These are phyloP conservation scores for Philantomba maxwellii DNA, from an alignment of 2,113 vertebrate genomes.

Conservation along the genomic window DNA sequence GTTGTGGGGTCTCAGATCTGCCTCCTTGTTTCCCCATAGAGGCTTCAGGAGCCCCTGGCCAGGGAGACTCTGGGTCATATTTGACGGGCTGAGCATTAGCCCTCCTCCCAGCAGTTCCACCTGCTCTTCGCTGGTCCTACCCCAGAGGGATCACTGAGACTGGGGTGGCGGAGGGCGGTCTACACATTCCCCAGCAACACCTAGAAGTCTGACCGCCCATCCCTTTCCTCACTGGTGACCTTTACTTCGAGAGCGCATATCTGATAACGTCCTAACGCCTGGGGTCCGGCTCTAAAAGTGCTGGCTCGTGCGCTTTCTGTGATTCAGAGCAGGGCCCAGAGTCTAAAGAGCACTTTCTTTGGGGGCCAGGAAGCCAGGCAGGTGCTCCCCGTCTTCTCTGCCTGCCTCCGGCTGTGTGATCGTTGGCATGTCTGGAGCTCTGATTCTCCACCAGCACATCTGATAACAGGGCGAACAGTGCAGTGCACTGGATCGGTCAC, in stretches of 20 bases:
- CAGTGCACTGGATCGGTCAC: rapidly evolving
- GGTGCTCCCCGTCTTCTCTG: neutral
- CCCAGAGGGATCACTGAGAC: neutral
- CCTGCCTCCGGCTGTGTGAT: neutral
- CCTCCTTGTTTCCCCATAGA: neutral
- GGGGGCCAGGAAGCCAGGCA: neutral
- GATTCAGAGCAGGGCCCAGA: neutral
- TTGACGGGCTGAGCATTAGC: neutral
- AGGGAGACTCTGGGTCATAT: neutral
- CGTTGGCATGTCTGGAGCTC: neutral
- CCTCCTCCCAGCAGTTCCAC: neutral
- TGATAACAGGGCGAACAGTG: neutral
- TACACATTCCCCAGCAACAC: neutral
- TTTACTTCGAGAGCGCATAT: neutral
- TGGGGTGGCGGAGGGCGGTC: rapidly evolving
- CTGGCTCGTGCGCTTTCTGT: neutral
- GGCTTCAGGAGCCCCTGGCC: neutral
- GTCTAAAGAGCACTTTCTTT: neutral
- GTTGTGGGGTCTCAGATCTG: neutral
- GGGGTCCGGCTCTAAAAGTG: neutral
- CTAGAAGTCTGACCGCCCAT: rapidly evolving
- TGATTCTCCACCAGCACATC: neutral
- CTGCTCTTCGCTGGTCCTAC: neutral
- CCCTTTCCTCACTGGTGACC: neutral
- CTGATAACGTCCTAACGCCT: neutral